A percentile compares a stretch with the other conserved stretches of the same genome.
phyloP scores from a whole-genome alignment of 2,888 invertebrate genomes.

The Cantharis flavilabris region DNA sequence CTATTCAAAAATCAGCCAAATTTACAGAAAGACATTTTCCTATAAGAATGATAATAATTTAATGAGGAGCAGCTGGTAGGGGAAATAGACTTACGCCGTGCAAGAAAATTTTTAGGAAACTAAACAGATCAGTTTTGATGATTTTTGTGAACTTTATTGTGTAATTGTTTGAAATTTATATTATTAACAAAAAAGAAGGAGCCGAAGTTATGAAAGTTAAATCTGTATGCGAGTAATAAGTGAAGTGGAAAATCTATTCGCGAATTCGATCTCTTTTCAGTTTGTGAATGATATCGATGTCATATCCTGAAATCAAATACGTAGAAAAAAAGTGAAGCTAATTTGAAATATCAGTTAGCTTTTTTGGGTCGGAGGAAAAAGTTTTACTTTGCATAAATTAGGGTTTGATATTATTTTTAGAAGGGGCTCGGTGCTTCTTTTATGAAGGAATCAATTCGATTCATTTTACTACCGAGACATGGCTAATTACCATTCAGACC shows the following conservation, averaged over 20 bases:
- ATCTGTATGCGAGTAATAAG: not conserved
- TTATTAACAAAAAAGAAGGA: not conserved
- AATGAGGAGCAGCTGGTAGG: too few species aligned
- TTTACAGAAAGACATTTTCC: too few species aligned
- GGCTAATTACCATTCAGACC: constrained; percentile 28
- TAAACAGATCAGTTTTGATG: too few species aligned
- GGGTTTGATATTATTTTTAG: constrained; percentile 3
- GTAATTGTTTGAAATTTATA: not conserved
- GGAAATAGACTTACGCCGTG: too few species aligned
- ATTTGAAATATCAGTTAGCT: constrained; percentile 9
- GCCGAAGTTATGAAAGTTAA: not conserved
- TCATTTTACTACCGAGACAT: constrained; percentile 10
- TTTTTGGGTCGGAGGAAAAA: not conserved
- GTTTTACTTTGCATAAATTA: constrained; percentile 15
- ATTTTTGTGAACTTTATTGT: not conserved
- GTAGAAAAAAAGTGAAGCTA: not conserved
- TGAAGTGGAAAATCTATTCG: not conserved
- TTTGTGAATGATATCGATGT: constrained; percentile 8
- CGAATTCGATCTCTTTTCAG: not conserved
- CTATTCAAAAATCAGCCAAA: too few species aligned
- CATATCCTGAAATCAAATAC: constrained; percentile 12
- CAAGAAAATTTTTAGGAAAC: too few species aligned
- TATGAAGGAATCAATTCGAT: constrained; percentile 1
- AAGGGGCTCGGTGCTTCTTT: not conserved
- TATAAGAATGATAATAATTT: too few species aligned